Evolutionary conservation across 2,797 vertebrate species (phyloP), one percentile per base, ranked within the genome.

Genomic region (Dermochelys coriacea): DNA sequence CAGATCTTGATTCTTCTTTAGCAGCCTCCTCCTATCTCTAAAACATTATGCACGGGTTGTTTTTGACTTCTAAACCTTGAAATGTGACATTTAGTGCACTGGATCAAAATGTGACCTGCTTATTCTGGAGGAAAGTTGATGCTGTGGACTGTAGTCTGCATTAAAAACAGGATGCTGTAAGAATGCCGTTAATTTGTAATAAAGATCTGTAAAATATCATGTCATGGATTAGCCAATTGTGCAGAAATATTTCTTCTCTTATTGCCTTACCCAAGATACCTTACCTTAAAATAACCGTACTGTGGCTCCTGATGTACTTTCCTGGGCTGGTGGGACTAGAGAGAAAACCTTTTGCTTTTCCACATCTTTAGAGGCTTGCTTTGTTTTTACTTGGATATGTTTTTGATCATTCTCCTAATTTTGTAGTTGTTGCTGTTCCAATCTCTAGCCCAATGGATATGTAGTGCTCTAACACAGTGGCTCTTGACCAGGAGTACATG

Each of bases 401-500:
- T 93, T 96, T 94, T 93, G 89, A 97, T 97, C 92, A 94, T 71
- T 88, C 89, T 87, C 88, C 93, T 95, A 91, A 95, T 89, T 97
- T 88, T 34, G 14, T 2, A 1, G 81, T 95, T 85, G 37, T 5
- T 2, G 93, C 64, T 77, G n/a, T 88, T 71, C 55, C 31, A 3
- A 1, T 1, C 31, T 71, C 64, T 54, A 6, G 15, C 45, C 55
- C 37, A 37, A n/a, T n/a, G 1, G 0, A n/a, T 12, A 6, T 3
- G 49, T 82, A 74, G 47, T 34, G 5, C 52, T 75, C 27, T 31
- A 37, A 34, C 37, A 51, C 47, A 2, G 1, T 5, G 80, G 27
- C 31, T 49, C 37, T 11, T 59, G 10, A 27, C 25, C 54, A 54
- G 52, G 79, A 0, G 0, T 57, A 2, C 2, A 47, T 12, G 5